Evolutionary conservation across 2,797 vertebrate species (phyloP).

Genomic region (Linurgus olivaceus): DNA sequence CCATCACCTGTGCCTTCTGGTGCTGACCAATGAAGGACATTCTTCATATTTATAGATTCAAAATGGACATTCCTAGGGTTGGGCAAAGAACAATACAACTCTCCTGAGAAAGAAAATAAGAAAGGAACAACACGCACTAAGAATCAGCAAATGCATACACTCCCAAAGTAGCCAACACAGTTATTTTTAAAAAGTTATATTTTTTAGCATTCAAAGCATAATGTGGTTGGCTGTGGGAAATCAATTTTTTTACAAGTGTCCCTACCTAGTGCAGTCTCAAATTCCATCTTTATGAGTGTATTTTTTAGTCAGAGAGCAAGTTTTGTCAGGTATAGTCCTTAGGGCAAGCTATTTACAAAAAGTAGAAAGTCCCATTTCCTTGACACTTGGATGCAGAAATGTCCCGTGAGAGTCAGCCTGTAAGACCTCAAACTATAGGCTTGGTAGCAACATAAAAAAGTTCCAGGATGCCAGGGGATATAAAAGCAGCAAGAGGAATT

Average conservation of each 20-base stretch:
- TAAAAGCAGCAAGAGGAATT: not conserved
- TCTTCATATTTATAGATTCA: slow-evolving; percentile 76
- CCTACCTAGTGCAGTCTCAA: not conserved
- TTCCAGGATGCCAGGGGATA: not conserved
- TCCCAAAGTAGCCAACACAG: not conserved
- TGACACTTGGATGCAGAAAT: not conserved
- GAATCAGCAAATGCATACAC: not conserved
- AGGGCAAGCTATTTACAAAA: not conserved
- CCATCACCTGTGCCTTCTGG: slow-evolving; percentile 50
- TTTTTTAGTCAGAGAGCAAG: not conserved
- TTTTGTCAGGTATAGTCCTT: not conserved
- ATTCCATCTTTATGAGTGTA: accelerated
- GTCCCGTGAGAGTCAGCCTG: not conserved
- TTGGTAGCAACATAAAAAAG: not conserved
- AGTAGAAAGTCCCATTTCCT: not conserved
- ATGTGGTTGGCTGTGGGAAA: not conserved
- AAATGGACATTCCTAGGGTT: slow-evolving; percentile 73
- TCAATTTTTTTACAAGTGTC: not conserved
- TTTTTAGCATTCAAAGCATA: not conserved
- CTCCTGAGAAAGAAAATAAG: slow-evolving; percentile 61
- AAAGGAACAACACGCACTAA: not conserved
- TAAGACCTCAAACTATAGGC: not conserved
- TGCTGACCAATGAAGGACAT: slow-evolving; percentile 74
- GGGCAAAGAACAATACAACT: slow-evolving; percentile 65
- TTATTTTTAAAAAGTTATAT: not conserved